A percentile compares a stretch with the other conserved stretches of the same genome.
Conservation (phyloP, 2,113 vertebrate species). For the Grammomys surdaster region DNA sequence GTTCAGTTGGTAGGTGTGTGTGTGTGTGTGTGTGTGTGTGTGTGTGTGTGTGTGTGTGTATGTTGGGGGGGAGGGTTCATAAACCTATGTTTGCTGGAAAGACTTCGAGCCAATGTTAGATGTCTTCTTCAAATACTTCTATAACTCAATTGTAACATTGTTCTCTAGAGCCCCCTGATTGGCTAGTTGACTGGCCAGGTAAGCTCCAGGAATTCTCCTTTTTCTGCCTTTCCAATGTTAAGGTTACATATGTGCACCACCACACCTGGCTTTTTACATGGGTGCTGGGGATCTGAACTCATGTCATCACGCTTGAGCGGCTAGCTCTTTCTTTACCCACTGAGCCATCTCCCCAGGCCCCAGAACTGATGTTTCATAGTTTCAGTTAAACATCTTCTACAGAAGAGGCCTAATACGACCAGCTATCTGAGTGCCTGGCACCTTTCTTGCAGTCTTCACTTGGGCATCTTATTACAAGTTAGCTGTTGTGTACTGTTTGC, state of each 20-base stretch:
- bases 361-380: not conserved
- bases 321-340: not conserved
- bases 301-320: not conserved
- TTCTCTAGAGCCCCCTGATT: not conserved
- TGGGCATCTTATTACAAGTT: conserved; percentile 1
- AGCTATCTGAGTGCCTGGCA: not conserved
- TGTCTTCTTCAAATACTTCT: not conserved
- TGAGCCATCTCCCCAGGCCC: not conserved
- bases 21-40: not conserved
- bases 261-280: not conserved
- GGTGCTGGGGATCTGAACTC: not conserved
- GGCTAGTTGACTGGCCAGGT: not conserved
- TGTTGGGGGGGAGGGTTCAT: fast-evolving
- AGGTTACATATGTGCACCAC: not conserved
- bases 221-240: not conserved
- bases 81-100: not conserved
- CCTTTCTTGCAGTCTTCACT: not conserved
- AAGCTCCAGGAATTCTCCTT: not conserved
- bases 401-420: not conserved
- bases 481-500: not conserved
- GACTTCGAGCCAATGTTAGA: not conserved
- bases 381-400: not conserved
- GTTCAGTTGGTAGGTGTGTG: not conserved
- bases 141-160: no score
- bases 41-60: no score